phyloP scores from a whole-genome alignment of 2,113 vertebrate genomes.

The Tachuris rubrigastra region DNA sequence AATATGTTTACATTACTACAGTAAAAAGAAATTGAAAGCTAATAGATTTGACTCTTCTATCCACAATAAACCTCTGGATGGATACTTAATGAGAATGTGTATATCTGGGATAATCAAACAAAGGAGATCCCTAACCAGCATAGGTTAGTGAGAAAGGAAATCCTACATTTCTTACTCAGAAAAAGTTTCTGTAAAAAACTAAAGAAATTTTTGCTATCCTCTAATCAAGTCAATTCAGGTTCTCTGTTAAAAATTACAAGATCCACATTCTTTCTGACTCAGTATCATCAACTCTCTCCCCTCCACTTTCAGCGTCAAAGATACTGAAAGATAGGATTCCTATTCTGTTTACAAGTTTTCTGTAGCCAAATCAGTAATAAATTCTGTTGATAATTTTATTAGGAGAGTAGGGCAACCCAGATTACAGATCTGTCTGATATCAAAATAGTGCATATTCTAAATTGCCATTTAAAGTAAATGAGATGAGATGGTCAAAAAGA shows the following conservation, averaged over 20 bases:
- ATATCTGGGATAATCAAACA: constrained; percentile 42
- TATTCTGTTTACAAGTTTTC: constrained; percentile 17
- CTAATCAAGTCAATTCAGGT: background rate
- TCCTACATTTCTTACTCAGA: background rate
- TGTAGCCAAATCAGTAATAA: constrained; percentile 12
- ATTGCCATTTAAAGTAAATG: background rate
- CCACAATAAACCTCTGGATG: constrained; percentile 20
- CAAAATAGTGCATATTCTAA: background rate
- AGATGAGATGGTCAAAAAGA: background rate
- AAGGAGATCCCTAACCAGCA: constrained; percentile 21
- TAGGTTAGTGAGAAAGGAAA: background rate
- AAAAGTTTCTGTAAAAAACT: constrained; percentile 5
- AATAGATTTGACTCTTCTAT: constrained; percentile 44
- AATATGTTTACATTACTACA: background rate
- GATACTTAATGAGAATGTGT: constrained; percentile 32
- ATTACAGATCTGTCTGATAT: background rate
- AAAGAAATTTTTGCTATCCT: background rate
- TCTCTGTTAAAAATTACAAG: background rate
- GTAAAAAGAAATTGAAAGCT: constrained; percentile 14
- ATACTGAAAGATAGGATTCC: background rate
- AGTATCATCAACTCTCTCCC: background rate
- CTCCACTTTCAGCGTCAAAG: background rate
- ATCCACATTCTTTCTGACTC: background rate
- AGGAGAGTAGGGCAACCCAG: background rate
- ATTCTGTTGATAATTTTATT: background rate